Base-by-base conservation (phyloP, 2,888 invertebrate genomes). In the Arctia plantaginis region DNA sequence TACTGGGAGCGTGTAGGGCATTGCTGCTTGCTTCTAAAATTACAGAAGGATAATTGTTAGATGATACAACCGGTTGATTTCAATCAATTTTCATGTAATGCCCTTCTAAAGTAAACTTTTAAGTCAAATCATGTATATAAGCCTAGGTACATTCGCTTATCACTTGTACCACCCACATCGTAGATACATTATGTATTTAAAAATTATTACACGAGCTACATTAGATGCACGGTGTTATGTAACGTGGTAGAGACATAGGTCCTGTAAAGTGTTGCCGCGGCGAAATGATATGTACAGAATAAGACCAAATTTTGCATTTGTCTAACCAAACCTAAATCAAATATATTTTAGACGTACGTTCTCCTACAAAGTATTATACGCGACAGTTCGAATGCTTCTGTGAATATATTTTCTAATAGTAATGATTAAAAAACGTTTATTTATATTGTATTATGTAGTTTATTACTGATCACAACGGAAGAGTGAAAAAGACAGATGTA, bases 161-260 rank as follows among this genome's bases (percentile, higher is more conserved):
- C n/a, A 69, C 73, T 73, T 73, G 65, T 51, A 76, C 74, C 77
- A 62, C 47, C 67, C 55, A 10, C 30, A 18, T 27, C n/a, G 33
- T 76, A 80, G 62, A 30, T 0, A 51, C 30, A 69, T 27, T 35
- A 62, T 55, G 47, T 51, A 64, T 64, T 27, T 77, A 77, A 77
- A 80, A 78, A 72, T 65, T 74, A 69, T 72, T 70, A 65, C 47
- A 79, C 80, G 59, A 68, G 47, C 33, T 73, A 72, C 65, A 71
- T 75, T 78, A 80, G 75, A 59, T 33, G 75, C 77, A 82, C 74
- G 78, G 35, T 20, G n/a, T 62, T 81, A 75, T 75, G 78, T 83
- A 64, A 73, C 55, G 15, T 73, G 77, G 33, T 80, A 76, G 67
- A 71, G 70, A 44, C 47, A 59, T 18, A 30, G n/a, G 33, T 35